These are phyloP conservation scores for Rhodophaea formosa DNA, from an alignment of 2,888 invertebrate species.

Conservation along the genomic window DNA sequence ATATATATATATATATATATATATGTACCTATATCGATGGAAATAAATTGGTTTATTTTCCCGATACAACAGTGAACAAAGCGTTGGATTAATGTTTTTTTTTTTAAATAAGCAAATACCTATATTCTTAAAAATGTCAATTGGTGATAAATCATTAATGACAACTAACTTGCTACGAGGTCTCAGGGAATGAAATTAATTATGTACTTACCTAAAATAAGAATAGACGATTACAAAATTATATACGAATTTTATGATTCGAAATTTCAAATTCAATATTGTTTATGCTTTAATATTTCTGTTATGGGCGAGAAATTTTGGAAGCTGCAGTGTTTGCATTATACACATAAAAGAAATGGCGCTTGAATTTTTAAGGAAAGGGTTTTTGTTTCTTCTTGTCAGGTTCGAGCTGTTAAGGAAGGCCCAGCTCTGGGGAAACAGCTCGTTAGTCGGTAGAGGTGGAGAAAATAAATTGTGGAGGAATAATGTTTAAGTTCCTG, in stretches of 20 bases:
- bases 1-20: no score
- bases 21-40: no score
- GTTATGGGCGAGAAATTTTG: not conserved
- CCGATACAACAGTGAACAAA: no score
- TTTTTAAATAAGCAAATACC: no score
- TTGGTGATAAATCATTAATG: not conserved
- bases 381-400: no score
- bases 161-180: not conserved
- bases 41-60: no score
- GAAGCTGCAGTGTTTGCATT: not conserved
- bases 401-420: no score
- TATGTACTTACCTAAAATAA: slow-evolving; percentile 2
- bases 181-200: not conserved
- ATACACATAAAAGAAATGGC: not conserved
- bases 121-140: not conserved
- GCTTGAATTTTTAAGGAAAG: no score
- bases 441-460: not conserved
- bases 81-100: no score
- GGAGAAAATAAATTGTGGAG: not conserved
- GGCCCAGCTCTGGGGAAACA: no score
- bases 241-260: slow-evolving; percentile 15
- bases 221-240: not conserved
- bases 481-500: slow-evolving; percentile 16
- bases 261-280: slow-evolving; percentile 23
- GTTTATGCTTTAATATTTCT: slow-evolving; percentile 19